Evolutionary conservation across 92 coral and sea anemone genomes (phyloP).

Genomic region (Porites lobata): DNA sequence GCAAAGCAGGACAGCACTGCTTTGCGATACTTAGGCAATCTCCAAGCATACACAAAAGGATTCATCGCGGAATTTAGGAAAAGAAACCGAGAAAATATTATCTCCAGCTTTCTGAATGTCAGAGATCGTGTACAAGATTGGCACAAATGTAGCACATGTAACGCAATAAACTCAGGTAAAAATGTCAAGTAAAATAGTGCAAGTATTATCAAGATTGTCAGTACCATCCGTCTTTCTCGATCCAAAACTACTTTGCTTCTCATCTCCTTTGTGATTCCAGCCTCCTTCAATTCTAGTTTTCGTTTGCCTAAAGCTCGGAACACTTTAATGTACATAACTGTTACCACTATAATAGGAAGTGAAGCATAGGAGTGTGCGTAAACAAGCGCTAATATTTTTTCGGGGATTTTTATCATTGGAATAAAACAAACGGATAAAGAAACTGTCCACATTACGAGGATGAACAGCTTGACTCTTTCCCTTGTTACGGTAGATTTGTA

Average conservation of each 20-base stretch:
- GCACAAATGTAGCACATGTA: conserved; percentile 36
- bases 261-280: background rate
- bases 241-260: conserved; percentile 3
- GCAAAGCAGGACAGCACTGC: conserved; percentile 24
- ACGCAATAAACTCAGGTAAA: conserved; percentile 52
- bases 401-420: conserved; percentile 50
- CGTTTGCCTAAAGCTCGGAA: conserved; percentile 42
- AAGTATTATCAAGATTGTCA: conserved; percentile 51
- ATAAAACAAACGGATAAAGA: conserved; percentile 47
- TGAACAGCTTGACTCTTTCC: conserved; percentile 31
- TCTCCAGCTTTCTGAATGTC: conserved; percentile 21
- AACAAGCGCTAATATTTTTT: conserved; percentile 14
- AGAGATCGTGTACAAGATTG: conserved; percentile 13
- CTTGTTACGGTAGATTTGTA: conserved; percentile 46
- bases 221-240: conserved; percentile 46
- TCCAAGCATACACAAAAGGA: conserved; percentile 48
- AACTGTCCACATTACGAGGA: conserved; percentile 46
- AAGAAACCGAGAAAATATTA: conserved; percentile 37
- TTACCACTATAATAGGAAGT: conserved; percentile 51
- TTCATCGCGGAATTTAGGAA: conserved; percentile 60
- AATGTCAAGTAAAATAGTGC: conserved; percentile 51
- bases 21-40: conserved; percentile 54
- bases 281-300: conserved; percentile 17
- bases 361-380: conserved; percentile 65
- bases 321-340: conserved; percentile 51